Evolutionary conservation across 2,113 vertebrate genomes (phyloP).

Genomic region (Gavialis gangeticus): DNA sequence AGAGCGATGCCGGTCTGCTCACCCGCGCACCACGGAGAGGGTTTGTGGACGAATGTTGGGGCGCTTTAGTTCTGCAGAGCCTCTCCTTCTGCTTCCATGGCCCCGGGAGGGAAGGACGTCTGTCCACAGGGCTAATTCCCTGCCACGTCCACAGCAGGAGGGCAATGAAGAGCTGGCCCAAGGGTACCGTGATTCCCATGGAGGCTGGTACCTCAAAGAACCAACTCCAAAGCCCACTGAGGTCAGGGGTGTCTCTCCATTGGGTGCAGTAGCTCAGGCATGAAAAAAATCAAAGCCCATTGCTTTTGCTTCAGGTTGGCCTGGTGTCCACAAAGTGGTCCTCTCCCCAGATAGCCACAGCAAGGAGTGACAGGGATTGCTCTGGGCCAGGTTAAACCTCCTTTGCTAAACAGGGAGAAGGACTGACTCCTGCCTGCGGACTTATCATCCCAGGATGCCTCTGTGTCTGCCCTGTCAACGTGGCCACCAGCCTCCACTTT

Average conservation of each 20-base stretch:
- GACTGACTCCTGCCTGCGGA: background rate
- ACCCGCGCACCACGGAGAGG: accelerated
- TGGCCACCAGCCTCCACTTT: background rate
- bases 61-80: too few species aligned
- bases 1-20: too few species aligned
- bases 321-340: background rate
- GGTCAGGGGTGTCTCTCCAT: background rate
- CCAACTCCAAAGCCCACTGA: background rate
- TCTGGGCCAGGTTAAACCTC: background rate
- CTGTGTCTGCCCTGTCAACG: background rate
- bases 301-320: background rate
- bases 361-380: background rate
- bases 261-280: too few species aligned
- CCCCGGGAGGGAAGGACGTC: accelerated
- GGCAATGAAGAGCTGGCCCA: background rate
- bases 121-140: background rate
- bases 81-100: background rate
- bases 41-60: accelerated
- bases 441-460: background rate
- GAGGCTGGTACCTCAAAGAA: background rate
- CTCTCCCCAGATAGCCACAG: background rate
- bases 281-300: background rate
- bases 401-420: background rate
- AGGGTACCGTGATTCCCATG: background rate
- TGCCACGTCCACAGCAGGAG: background rate